phyloP scores from a whole-genome alignment of 1,140 invertebrate genomes.

The roundworm (Caenorhabditis elegans) region DNA sequence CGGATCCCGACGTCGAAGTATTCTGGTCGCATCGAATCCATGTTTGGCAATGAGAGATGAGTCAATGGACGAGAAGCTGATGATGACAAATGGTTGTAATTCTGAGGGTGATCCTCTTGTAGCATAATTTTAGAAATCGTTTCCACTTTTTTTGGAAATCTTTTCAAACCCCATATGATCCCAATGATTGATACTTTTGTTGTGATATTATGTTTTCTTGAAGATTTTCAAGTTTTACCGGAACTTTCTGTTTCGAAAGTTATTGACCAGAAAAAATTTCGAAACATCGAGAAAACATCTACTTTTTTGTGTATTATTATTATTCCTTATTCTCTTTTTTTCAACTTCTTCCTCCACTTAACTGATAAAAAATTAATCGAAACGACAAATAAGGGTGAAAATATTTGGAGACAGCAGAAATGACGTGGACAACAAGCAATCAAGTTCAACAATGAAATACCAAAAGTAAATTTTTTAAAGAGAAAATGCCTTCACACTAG shows the following conservation, averaged over 20 bases:
- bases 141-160: not conserved
- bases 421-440: not conserved
- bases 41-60: constrained; percentile 19
- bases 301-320: not conserved
- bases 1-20: constrained; percentile 28
- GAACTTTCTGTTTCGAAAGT: no score
- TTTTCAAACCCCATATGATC: no score
- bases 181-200: not conserved
- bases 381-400: constrained; percentile 34
- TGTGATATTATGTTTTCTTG: not conserved
- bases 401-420: not conserved
- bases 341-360: not conserved
- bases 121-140: not conserved
- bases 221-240: not conserved
- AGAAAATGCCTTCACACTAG: no score
- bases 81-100: constrained; percentile 14
- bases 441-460: constrained; percentile 11
- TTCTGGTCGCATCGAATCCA: constrained; percentile 27
- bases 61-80: constrained; percentile 13
- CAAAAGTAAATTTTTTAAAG: not conserved
- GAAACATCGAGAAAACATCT: no score
- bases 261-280: no score
- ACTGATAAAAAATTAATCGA: constrained; percentile 10
- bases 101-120: not conserved
- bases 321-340: not conserved